phyloP scores from a whole-genome alignment of 2,797 vertebrate species.

The Hippopotamyrus pictus region DNA sequence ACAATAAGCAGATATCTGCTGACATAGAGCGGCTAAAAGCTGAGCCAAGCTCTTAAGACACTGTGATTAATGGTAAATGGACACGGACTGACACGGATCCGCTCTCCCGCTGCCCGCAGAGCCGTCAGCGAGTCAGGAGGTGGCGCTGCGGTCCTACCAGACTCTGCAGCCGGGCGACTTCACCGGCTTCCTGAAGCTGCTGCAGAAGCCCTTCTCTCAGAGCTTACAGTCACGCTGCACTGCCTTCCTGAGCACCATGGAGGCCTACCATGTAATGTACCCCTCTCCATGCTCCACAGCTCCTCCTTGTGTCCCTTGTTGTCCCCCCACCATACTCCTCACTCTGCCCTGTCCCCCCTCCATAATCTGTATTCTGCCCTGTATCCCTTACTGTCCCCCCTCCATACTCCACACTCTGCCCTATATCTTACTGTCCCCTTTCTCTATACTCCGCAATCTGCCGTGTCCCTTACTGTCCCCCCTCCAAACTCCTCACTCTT shows the following conservation, averaged over 20 bases:
- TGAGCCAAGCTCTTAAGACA: not conserved
- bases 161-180: constrained; percentile 65
- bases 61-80: not conserved
- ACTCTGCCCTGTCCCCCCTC: not conserved
- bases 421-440: not conserved
- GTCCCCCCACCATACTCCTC: not conserved
- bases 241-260: constrained; percentile 67
- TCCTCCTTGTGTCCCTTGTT: not conserved
- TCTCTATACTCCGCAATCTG: not conserved
- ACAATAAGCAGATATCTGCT: not conserved
- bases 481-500: not conserved
- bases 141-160: constrained; percentile 53
- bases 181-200: constrained; percentile 66
- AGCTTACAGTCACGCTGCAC: constrained; percentile 62
- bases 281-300: not conserved
- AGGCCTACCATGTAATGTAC: constrained; percentile 62
- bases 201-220: constrained; percentile 59
- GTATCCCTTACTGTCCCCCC: not conserved
- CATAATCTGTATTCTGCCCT: not conserved
- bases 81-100: not conserved
- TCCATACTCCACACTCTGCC: not conserved
- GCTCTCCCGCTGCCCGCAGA: constrained; percentile 35
- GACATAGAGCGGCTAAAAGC: not conserved
- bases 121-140: constrained; percentile 41
- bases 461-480: not conserved